Percentiles rank a stretch among this genome's conserved stretches.
Evolutionary conservation across 2,797 vertebrate species (phyloP).

Genomic region (Xyrichtys novacula): DNA sequence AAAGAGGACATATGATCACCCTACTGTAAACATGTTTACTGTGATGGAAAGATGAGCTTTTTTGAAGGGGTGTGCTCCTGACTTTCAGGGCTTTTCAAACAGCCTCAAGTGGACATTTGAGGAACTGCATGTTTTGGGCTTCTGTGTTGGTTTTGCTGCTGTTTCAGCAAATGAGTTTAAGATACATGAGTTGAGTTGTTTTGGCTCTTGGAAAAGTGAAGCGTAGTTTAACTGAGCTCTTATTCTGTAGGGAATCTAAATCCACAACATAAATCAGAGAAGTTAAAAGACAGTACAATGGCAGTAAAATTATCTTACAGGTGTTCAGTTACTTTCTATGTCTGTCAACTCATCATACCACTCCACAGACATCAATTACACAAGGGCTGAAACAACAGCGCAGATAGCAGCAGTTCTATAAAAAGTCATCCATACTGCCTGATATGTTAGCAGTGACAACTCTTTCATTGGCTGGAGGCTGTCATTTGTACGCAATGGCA

Average conservation of each 20-base stretch:
- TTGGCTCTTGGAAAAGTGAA: background rate
- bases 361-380: background rate
- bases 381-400: background rate
- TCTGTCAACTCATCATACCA: background rate
- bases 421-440: slow-evolving; percentile 13
- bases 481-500: slow-evolving; percentile 35
- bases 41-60: too few species aligned
- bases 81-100: too few species aligned
- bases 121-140: too few species aligned
- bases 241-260: too few species aligned
- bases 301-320: too few species aligned
- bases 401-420: slow-evolving; percentile 4
- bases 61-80: too few species aligned
- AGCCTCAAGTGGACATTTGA: too few species aligned
- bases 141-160: too few species aligned
- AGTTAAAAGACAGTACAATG: background rate
- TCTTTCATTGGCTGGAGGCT: slow-evolving; percentile 35
- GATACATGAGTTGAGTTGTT: background rate
- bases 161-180: too few species aligned
- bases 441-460: slow-evolving; percentile 44
- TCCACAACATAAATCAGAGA: background rate
- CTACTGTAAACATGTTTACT: too few species aligned
- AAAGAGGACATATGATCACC: too few species aligned
- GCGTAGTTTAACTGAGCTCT: too few species aligned
- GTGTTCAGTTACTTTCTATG: background rate